phyloP scores from a whole-genome alignment of 30 jellyfish, hydroid and myxozoan species.

The Pelagia noctiluca region DNA sequence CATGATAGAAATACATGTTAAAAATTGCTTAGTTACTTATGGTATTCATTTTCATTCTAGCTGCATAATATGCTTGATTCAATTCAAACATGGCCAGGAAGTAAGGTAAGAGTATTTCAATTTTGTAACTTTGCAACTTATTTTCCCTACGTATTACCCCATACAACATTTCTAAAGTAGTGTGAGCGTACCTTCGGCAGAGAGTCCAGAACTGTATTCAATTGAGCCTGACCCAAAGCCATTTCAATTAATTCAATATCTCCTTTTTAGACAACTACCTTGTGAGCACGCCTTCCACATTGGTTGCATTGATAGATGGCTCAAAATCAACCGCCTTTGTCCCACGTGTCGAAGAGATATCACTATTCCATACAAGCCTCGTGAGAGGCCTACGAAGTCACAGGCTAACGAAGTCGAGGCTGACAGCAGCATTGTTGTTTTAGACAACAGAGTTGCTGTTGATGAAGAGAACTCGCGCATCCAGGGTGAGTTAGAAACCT shows the following conservation, averaged over 20 bases:
- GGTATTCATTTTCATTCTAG: too few relatives aligned
- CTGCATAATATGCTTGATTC: constrained; percentile 62
- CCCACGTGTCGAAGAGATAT: constrained; percentile 80
- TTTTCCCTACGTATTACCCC: not conserved
- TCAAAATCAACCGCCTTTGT: constrained; percentile 72
- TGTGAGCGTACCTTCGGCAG: not conserved
- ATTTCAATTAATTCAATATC: not conserved
- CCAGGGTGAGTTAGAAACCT: too few relatives aligned
- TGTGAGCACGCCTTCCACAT: constrained; percentile 73
- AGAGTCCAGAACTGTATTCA: not conserved
- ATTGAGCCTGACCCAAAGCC: not conserved
- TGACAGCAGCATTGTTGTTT: not conserved
- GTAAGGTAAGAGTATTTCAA: constrained; percentile 40
- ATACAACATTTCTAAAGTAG: not conserved
- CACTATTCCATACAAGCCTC: constrained; percentile 27
- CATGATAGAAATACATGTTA: too few relatives aligned
- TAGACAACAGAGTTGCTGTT: not conserved
- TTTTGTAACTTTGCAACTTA: not conserved
- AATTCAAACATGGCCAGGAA: constrained; percentile 64
- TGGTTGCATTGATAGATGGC: constrained; percentile 82
- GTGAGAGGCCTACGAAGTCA: constrained; percentile 11
- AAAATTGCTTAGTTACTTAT: too few relatives aligned
- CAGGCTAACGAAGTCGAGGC: constrained; percentile 20
- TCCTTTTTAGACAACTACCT: constrained; percentile 66
- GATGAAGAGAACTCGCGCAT: not conserved